Evolutionary conservation across 2,797 vertebrate genomes (phyloP), one percentile per base, ranked within the genome.

Genomic region (Limosa lapponica): DNA sequence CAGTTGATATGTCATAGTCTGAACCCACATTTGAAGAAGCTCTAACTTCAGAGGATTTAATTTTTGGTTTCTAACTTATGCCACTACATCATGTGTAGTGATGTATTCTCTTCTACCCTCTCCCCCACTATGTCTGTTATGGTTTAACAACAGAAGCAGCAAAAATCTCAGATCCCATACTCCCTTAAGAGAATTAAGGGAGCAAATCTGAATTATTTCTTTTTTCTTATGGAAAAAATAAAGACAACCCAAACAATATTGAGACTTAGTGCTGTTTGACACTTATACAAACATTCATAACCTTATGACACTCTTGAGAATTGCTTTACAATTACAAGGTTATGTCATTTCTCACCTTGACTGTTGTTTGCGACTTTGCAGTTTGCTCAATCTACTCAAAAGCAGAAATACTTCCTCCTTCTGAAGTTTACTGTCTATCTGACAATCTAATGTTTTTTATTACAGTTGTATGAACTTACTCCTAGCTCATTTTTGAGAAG

Each of bases 41-140:
- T 57, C 12, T 74, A 78, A 57, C 16, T 49, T 78, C 14, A 78
- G 16, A 34, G 34, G 10, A 49, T 61, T 65, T 59, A 54, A 41
- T 59, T 23, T 78, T 10, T 3, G 2, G 9, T 36, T 81, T 84
- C 18, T 72, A 67, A 59, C 7, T 49, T 16, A 36, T 36, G 23
- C 5, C 0, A 1, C 13, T 82, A 30, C 17, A 30, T 22, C 32
- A 44, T 9, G 3, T 62, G n/a, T n/a, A 43, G 5, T 70, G 10
- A 2, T 18, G 9, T 58, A 4, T 36, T 36, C 24, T 70, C 4
- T 4, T 71, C 11, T 36, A 39, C 22, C 2, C 5, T 72, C 22
- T 61, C 8, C 32, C 12, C 24, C 41, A 0, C 9, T 49, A 13
- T 24, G 20, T 18, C 20, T 61, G 27, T 1, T 51, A 37, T 3